Percentiles rank a stretch among this genome's conserved stretches.
Evolutionary conservation across 2,113 vertebrate genomes (phyloP).

Genomic region (Brienomyrus longianalis): DNA sequence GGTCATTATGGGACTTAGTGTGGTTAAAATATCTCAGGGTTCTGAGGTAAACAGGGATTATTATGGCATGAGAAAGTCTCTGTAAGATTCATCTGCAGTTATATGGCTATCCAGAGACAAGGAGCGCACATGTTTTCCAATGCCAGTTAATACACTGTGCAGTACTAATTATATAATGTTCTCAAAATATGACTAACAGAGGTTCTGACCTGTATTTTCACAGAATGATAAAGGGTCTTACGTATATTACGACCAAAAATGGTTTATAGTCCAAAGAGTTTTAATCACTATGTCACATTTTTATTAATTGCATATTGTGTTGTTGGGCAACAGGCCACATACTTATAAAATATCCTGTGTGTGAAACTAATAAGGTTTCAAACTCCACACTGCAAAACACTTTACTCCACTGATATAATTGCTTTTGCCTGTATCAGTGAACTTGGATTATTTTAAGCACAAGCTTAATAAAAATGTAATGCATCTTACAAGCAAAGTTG

Average conservation of each 20-base stretch:
- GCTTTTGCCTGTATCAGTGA: background rate
- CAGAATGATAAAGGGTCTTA: background rate
- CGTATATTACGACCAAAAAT: background rate
- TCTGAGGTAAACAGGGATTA: slow-evolving; percentile 53
- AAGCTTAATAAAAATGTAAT: background rate
- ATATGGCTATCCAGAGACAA: background rate
- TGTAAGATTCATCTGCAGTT: slow-evolving; percentile 42
- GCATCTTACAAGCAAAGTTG: background rate
- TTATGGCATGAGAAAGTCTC: slow-evolving; percentile 44
- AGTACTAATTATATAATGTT: slow-evolving; percentile 6
- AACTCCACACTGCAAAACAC: background rate
- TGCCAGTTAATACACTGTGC: background rate
- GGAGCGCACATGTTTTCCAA: background rate
- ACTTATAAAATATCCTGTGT: background rate
- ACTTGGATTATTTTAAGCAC: background rate
- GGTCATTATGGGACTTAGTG: slow-evolving; percentile 56
- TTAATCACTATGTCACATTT: background rate
- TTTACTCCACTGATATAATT: background rate
- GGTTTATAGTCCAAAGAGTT: background rate
- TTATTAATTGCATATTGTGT: background rate
- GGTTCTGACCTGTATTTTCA: background rate
- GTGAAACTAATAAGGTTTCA: background rate
- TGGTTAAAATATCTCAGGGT: slow-evolving; percentile 55
- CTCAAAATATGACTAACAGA: background rate
- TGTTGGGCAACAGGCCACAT: background rate